Evolutionary conservation across 2,797 vertebrate genomes (phyloP).

Genomic region (Melanotaenia trifasciata): DNA sequence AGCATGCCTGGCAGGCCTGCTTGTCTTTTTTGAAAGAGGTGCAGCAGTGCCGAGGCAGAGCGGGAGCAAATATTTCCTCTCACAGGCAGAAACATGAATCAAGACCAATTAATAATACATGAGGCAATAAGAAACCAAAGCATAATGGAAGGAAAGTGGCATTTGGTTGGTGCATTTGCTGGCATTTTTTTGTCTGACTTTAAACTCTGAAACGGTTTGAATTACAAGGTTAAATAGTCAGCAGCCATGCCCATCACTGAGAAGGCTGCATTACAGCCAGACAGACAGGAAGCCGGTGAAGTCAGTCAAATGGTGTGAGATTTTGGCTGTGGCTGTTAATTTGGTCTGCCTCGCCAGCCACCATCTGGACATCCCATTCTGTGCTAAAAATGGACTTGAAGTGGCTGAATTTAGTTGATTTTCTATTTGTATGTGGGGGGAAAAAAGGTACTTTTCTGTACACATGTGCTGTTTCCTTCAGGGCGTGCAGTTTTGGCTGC

Average conservation of each 20-base stretch:
- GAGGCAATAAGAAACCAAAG: background rate
- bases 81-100: slow-evolving; percentile 30
- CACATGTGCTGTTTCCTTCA: slow-evolving; percentile 16
- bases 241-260: slow-evolving; percentile 1
- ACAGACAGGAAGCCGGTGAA: slow-evolving; percentile 39
- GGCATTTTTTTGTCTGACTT: background rate
- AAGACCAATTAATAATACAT: slow-evolving; percentile 46
- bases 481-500: background rate
- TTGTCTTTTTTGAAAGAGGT: slow-evolving; percentile 52
- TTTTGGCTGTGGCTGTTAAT: slow-evolving; percentile 32
- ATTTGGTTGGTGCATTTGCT: slow-evolving; percentile 7
- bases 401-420: slow-evolving; percentile 36
- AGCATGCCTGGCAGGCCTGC: slow-evolving; percentile 73
- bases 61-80: slow-evolving; percentile 32
- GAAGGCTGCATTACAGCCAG: slow-evolving; percentile 19
- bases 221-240: background rate
- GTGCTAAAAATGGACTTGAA: slow-evolving; percentile 42
- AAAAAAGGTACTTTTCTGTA: slow-evolving; percentile 17
- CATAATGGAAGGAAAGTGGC: slow-evolving; percentile 1
- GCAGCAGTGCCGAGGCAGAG: slow-evolving; percentile 38
- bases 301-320: slow-evolving; percentile 42
- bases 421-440: background rate
- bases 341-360: slow-evolving; percentile 40
- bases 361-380: slow-evolving; percentile 50
- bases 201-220: background rate